These are phyloP conservation scores for Drosophila nasuta DNA, from an alignment of 1,140 invertebrate species.

Conservation along the genomic window DNA sequence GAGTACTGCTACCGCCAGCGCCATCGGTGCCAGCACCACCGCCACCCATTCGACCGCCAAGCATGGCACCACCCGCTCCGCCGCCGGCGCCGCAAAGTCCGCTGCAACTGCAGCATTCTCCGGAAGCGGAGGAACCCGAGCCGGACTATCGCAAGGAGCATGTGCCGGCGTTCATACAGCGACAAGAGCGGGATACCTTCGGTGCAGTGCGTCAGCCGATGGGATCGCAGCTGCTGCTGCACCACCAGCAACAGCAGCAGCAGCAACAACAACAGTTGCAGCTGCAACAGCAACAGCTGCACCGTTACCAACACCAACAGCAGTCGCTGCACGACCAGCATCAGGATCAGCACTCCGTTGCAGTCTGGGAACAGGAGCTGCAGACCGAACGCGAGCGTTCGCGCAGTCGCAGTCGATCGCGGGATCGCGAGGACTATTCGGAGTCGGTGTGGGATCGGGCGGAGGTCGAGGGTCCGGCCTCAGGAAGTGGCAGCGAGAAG, in stretches of 20 bases:
- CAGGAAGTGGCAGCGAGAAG: conserved; percentile 79
- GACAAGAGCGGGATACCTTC: conserved; percentile 88
- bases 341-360: conserved; percentile 43
- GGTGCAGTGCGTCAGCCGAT: conserved; percentile 80
- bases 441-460: conserved; percentile 84
- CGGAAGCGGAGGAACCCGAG: conserved; percentile 59
- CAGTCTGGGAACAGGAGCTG: conserved; percentile 71
- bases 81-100: conserved; percentile 89
- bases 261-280: conserved; percentile 41
- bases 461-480: conserved; percentile 83
- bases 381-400: conserved; percentile 72
- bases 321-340: conserved; percentile 38
- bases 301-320: conserved; percentile 60
- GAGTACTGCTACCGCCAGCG: conserved; percentile 87
- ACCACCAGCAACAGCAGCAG: conserved; percentile 57
- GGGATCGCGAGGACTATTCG: conserved; percentile 84
- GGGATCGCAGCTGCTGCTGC: conserved; percentile 51
- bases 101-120: conserved; percentile 66
- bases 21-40: conserved; percentile 83
- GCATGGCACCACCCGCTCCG: conserved; percentile 88
- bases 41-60: conserved; percentile 80
- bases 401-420: conserved; percentile 74
- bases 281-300: conserved; percentile 58
- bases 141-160: conserved; percentile 84
- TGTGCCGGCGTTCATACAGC: conserved; percentile 90